phyloP scores from a whole-genome alignment of 2,113 vertebrate genomes.

The Amazona vittata region DNA sequence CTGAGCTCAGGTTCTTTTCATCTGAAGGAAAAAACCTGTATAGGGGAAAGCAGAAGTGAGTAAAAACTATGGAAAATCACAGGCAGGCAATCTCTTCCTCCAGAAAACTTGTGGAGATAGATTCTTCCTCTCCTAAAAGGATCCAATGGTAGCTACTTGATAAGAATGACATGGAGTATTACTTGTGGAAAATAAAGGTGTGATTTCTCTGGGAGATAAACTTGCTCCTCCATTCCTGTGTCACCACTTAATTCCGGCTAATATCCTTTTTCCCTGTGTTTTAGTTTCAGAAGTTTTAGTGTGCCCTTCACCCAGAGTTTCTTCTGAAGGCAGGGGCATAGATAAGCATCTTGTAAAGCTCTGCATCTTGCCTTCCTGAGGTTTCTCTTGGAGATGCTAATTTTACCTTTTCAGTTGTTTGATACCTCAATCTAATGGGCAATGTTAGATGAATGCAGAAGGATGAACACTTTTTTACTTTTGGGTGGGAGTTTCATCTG shows the following conservation, averaged over 20 bases:
- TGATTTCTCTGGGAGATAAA: background rate
- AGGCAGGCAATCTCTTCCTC: background rate
- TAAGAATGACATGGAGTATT: background rate
- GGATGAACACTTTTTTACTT: background rate
- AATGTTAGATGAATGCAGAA: background rate
- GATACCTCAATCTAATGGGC: background rate
- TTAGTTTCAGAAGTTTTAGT: background rate
- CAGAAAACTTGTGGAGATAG: background rate
- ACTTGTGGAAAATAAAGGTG: background rate
- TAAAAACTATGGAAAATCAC: background rate
- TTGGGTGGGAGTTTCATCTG: background rate
- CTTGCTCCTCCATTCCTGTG: background rate
- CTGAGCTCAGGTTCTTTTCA: background rate
- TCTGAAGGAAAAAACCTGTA: background rate
- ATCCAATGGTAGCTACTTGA: background rate
- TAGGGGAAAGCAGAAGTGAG: background rate
- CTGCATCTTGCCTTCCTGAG: background rate
- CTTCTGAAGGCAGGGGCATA: background rate
- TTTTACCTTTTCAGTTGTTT: background rate
- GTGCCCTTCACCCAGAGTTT: background rate
- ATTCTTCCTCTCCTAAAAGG: background rate
- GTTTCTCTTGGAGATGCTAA: conserved; percentile 38
- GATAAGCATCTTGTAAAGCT: conserved; percentile 31
- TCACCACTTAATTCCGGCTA: background rate
- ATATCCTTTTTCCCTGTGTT: background rate